Evolutionary conservation across 2,797 vertebrate genomes (phyloP).

Genomic region (Spheniscus humboldti): DNA sequence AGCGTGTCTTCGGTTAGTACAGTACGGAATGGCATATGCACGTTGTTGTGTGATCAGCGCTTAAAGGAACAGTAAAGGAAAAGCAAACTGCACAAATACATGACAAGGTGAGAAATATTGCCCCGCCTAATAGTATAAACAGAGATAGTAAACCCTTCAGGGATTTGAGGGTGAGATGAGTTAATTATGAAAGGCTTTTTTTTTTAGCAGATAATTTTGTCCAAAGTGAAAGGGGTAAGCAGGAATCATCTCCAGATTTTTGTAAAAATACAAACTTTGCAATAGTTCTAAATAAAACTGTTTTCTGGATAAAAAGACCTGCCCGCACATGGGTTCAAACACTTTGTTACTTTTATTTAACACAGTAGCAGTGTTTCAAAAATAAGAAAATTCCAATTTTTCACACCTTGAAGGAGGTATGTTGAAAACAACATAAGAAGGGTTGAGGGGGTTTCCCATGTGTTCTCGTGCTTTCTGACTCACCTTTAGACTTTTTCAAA

Average conservation of each 20-base stretch:
- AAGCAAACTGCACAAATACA: not conserved
- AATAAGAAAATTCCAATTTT: not conserved
- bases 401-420: not conserved
- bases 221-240: not conserved
- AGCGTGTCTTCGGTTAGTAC: not conserved
- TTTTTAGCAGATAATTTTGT: not conserved
- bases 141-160: not conserved
- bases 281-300: not conserved
- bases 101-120: not conserved
- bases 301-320: not conserved
- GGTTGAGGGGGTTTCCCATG: not conserved
- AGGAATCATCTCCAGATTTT: not conserved
- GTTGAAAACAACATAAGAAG: not conserved
- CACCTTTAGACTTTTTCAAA: not conserved
- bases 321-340: not conserved
- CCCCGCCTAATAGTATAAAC: not conserved
- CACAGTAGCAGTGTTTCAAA: not conserved
- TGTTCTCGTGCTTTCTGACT: not conserved
- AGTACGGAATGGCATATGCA: not conserved
- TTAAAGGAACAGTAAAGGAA: not conserved
- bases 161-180: not conserved
- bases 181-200: not conserved
- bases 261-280: not conserved
- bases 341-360: not conserved
- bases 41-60: not conserved